Evolutionary conservation across 2,113 vertebrate genomes (phyloP).

Genomic region (Carollia perspicillata): DNA sequence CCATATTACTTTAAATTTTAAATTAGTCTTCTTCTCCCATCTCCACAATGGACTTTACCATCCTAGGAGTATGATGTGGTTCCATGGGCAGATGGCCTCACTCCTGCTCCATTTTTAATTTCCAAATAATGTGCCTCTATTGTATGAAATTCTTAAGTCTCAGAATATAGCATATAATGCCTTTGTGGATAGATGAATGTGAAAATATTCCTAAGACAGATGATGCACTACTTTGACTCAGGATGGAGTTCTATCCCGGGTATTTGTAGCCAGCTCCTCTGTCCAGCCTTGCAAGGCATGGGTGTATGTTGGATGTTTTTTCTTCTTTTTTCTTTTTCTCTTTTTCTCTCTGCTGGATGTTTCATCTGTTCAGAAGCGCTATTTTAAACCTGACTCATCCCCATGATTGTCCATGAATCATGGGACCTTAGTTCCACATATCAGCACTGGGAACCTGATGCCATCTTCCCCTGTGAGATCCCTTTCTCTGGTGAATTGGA

Average conservation of each 20-base stretch:
- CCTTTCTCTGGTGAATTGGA: not conserved
- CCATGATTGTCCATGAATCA: not conserved
- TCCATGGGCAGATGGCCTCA: not conserved
- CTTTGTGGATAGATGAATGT: not conserved
- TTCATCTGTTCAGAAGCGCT: not conserved
- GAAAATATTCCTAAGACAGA: not conserved
- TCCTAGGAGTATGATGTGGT: not conserved
- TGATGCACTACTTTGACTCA: not conserved
- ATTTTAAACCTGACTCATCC: not conserved
- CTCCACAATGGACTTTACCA: not conserved
- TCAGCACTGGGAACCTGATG: not conserved
- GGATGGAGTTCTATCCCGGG: not conserved
- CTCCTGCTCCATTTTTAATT: not conserved
- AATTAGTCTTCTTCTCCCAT: not conserved
- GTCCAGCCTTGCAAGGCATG: not conserved
- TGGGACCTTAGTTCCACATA: not conserved
- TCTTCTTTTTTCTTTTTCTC: not conserved
- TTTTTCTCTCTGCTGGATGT: not conserved
- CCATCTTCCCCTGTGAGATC: not conserved
- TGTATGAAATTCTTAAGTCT: not conserved
- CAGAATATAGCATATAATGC: not conserved
- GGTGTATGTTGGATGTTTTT: not conserved
- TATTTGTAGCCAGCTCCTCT: not conserved
- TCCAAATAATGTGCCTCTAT: not conserved
- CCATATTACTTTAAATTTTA: not conserved